Conservation (phyloP, 2,113 vertebrate genomes). For the Morone chrysops region DNA sequence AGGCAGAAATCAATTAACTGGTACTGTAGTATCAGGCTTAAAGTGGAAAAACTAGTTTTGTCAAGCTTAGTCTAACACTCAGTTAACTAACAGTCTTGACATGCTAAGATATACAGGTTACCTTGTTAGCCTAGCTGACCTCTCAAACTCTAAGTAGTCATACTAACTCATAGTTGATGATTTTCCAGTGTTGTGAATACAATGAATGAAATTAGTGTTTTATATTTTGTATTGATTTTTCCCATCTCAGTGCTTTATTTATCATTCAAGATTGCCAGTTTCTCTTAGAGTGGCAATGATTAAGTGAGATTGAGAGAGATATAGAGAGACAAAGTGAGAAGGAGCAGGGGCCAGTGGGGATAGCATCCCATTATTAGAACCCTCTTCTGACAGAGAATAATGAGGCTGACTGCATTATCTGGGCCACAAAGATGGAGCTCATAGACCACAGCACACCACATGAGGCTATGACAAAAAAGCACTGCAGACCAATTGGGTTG, state of each 20-base stretch:
- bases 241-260: slow-evolving; percentile 27
- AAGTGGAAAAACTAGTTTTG: background rate
- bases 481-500: slow-evolving; percentile 16
- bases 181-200: background rate
- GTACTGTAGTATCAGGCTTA: background rate
- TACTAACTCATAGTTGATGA: background rate
- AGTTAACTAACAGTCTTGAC: background rate
- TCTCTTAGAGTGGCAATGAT: slow-evolving; percentile 34
- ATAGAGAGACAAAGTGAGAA: slow-evolving; percentile 36
- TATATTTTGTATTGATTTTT: background rate
- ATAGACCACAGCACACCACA: slow-evolving; percentile 45
- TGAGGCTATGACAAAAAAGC: slow-evolving; percentile 30
- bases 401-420: slow-evolving; percentile 79
- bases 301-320: slow-evolving; percentile 30
- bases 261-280: slow-evolving; percentile 15
- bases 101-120: background rate
- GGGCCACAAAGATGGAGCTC: slow-evolving; percentile 75
- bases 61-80: background rate
- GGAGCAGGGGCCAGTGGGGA: slow-evolving; percentile 69
- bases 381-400: slow-evolving; percentile 81
- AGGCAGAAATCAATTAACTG: background rate
- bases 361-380: slow-evolving; percentile 80
- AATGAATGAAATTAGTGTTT: background rate
- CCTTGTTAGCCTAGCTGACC: background rate
- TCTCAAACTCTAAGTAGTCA: background rate